These are phyloP conservation scores for Tetropium fuscum DNA, from an alignment of 2,888 invertebrate species.

Conservation along the genomic window DNA sequence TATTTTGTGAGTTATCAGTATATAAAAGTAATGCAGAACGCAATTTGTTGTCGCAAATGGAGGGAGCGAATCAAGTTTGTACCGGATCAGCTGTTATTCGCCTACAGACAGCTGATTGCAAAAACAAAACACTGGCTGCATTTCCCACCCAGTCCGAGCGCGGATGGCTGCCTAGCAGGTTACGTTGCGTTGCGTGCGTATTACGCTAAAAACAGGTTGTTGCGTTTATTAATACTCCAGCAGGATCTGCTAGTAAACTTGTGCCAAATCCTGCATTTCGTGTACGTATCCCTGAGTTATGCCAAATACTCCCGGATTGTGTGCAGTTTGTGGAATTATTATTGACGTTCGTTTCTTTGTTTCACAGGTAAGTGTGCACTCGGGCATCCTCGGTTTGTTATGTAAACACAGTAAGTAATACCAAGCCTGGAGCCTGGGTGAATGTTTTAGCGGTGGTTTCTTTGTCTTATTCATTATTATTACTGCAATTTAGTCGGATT, in stretches of 20 bases:
- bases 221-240: constrained; percentile 13
- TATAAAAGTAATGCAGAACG: too few species aligned
- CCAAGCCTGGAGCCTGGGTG: constrained; percentile 17
- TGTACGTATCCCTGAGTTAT: constrained; percentile 25
- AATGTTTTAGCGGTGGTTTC: constrained; percentile 12
- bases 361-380: constrained; percentile 48
- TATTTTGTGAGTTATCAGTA: too few species aligned
- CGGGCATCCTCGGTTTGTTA: constrained; percentile 55
- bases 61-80: constrained; percentile 28
- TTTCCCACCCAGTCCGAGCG: constrained; percentile 31
- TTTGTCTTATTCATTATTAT: constrained; percentile 12
- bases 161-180: constrained; percentile 26
- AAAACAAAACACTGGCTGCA: constrained; percentile 52
- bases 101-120: constrained; percentile 57
- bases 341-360: constrained; percentile 53
- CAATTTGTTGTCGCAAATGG: too few species aligned
- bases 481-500: constrained; percentile 3
- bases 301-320: constrained; percentile 30
- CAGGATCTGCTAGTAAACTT: neutral
- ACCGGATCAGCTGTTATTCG: constrained; percentile 46
- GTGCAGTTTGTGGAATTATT: constrained; percentile 27
- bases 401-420: constrained; percentile 56
- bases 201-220: constrained; percentile 16
- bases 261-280: neutral
- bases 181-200: neutral